Conservation (phyloP, 2,888 invertebrate genomes). For the Thelaira solivaga region DNA sequence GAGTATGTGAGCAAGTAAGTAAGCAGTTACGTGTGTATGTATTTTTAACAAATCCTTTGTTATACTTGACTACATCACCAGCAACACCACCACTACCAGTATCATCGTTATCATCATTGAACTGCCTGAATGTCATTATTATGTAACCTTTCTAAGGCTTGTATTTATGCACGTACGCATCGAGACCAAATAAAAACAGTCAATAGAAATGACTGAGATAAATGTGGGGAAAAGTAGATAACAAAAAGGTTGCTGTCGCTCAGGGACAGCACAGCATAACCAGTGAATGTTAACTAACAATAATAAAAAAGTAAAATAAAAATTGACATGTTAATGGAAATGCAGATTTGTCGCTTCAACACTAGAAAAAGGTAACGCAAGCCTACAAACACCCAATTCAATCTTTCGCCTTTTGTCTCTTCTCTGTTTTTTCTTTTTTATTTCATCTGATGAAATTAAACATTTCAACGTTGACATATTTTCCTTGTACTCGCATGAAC, state of each 20-base stretch:
- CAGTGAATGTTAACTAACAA: not conserved
- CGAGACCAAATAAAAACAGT: constrained; percentile 35
- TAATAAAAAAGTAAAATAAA: not conserved
- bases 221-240: constrained; percentile 24
- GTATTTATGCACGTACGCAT: constrained; percentile 46
- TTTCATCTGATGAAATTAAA: too few species aligned
- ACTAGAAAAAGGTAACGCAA: too few species aligned
- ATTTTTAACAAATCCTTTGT: constrained; percentile 41
- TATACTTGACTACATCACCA: too few species aligned
- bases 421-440: too few species aligned
- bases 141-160: constrained; percentile 50
- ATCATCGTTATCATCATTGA: not conserved
- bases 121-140: constrained; percentile 22
- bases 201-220: constrained; percentile 20
- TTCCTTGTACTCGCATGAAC: too few species aligned
- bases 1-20: too few species aligned
- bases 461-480: too few species aligned
- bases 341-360: too few species aligned
- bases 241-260: constrained; percentile 40
- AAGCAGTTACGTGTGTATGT: too few species aligned
- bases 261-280: constrained; percentile 13
- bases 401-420: too few species aligned
- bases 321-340: too few species aligned
- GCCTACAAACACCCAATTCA: too few species aligned
- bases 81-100: not conserved